phyloP scores from a whole-genome alignment of 2,888 invertebrate genomes.

The Coenonympha arcania region DNA sequence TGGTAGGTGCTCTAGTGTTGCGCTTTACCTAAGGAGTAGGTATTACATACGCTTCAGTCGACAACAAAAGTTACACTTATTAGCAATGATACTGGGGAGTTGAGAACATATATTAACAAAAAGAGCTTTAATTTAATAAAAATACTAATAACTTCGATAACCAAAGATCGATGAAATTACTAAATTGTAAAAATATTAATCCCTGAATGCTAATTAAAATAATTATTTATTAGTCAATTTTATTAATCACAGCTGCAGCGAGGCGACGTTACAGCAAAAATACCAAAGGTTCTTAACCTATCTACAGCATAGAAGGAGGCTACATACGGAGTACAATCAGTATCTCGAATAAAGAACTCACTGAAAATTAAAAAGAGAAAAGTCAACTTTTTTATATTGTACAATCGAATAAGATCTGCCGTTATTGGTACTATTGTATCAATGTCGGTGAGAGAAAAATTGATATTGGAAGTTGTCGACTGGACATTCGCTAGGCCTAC shows the following conservation, averaged over 20 bases:
- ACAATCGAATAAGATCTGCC: too few species aligned
- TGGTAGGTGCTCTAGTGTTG: slow-evolving; percentile 22
- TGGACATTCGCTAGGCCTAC: slow-evolving; percentile 15
- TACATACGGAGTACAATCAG: too few species aligned
- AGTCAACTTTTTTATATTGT: too few species aligned
- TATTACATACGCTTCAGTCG: slow-evolving; percentile 2
- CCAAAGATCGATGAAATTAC: slow-evolving; percentile 17
- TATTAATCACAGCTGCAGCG: neutral
- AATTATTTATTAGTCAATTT: neutral
- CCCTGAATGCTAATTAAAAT: slow-evolving; percentile 11
- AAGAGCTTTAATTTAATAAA: slow-evolving; percentile 15
- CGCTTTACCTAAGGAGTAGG: neutral
- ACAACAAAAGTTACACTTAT: slow-evolving; percentile 1
- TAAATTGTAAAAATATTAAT: slow-evolving; percentile 4
- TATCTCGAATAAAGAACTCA: too few species aligned
- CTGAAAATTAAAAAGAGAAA: too few species aligned
- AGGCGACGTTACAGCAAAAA: neutral
- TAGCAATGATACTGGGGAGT: neutral
- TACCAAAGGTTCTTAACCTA: slow-evolving; percentile 9
- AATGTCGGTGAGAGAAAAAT: neutral
- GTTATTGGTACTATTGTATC: too few species aligned
- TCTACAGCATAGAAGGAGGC: too few species aligned
- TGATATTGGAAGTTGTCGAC: slow-evolving; percentile 2
- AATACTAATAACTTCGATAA: slow-evolving; percentile 17
- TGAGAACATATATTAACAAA: slow-evolving; percentile 2